Evolutionary conservation across 2,797 vertebrate genomes (phyloP).

Genomic region (Peromyscus aztecus): DNA sequence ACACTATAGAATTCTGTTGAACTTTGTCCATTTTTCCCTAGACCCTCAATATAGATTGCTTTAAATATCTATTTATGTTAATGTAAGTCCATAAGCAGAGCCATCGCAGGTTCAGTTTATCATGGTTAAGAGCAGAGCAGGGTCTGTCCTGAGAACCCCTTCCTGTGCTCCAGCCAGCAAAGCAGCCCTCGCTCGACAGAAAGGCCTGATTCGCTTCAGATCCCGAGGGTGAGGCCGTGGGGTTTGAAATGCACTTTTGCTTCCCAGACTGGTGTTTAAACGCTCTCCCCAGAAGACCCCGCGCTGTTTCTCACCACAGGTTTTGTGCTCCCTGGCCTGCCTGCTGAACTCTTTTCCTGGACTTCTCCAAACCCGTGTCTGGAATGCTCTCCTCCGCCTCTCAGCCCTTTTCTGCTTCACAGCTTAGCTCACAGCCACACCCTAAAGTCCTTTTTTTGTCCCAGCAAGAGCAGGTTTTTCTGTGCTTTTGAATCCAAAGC

Average conservation of each 20-base stretch:
- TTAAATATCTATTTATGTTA: constrained; percentile 82
- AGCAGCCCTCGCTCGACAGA: background rate
- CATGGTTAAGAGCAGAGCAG: constrained; percentile 80
- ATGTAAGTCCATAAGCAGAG: constrained; percentile 80
- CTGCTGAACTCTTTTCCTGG: background rate
- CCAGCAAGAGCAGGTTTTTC: background rate
- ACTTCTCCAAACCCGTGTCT: accelerated
- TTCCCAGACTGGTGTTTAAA: background rate
- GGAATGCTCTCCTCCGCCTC: background rate
- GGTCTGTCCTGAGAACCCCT: constrained; percentile 65
- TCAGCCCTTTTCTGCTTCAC: background rate
- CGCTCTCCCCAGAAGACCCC: background rate
- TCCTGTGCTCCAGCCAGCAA: background rate
- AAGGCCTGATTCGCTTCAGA: background rate
- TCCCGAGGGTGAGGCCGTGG: background rate
- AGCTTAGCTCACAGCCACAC: background rate
- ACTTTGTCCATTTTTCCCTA: constrained; percentile 81
- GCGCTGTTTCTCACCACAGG: background rate
- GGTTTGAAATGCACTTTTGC: background rate
- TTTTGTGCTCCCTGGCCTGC: background rate
- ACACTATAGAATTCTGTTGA: constrained; percentile 81
- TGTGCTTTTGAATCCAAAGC: background rate
- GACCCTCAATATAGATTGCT: constrained; percentile 79
- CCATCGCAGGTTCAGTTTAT: constrained; percentile 79
- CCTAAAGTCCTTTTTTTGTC: background rate